Evolutionary conservation across 1,140 invertebrate genomes (phyloP), one percentile per base, ranked within the genome.

Genomic region (Nasonia giraulti): DNA sequence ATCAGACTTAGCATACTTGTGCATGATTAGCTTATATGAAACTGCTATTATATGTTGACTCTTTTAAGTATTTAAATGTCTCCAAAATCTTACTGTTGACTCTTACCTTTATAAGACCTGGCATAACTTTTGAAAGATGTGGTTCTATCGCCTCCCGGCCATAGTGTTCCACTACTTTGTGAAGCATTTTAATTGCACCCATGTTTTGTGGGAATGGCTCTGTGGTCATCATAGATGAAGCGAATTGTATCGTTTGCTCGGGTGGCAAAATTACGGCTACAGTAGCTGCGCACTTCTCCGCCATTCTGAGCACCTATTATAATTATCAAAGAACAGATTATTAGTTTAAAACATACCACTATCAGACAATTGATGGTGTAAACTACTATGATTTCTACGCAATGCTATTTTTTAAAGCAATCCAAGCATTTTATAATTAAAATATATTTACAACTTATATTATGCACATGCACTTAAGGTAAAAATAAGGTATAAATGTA

Each of bases 121-220:
- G 97, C 95, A 99, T 98, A 77, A 99, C 94, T 85, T 96, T 95
- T 1, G 95, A 93, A 69, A 99, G 93, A 89, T 96, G 94, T 76
- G 96, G 95, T 88, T 97, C 95, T 44, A 96, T 95, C 8, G 96
- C 94, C 82, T 97, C 95, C 20, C 93, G 89, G 2, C 95, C 94
- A 87, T 96, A 94, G 74, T 95, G 94, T 90, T 97, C 96, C 47
- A 97, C 95, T 23, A 98, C 95, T 92, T 97, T 97, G 0, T 96
- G 97, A 79, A 99, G 94, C 94, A 98, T 97, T 94, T 99, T 99
- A 37, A 99, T 96, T 74, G 98, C 98, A 87, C 97, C 97, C 90
- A 98, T 95, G 89, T 98, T 97, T 85, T 96, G 95, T 1, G 98
- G 98, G 93, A 95, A 98, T 40, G 96, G 95, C 88, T 96, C 96